Percentiles rank a stretch among this genome's conserved stretches.
phyloP scores from a whole-genome alignment of 2,888 invertebrate species.

The Oasisia sp. region DNA sequence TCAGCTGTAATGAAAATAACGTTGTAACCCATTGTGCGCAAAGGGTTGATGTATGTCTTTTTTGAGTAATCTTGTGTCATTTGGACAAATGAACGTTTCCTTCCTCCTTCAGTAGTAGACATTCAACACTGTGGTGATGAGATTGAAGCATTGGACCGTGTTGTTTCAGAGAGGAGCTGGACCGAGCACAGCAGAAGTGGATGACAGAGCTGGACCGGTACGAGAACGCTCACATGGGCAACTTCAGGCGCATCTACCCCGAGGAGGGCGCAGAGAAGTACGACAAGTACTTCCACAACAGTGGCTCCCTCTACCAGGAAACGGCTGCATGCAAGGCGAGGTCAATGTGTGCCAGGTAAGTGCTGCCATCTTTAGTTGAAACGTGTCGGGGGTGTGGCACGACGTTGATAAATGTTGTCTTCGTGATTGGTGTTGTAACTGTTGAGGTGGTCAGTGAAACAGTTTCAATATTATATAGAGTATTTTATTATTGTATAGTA shows the following conservation, averaged over 20 bases:
- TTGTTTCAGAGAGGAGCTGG: conserved; percentile 61
- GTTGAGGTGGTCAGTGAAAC: neutral
- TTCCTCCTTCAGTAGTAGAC: no score
- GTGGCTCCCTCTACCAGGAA: conserved; percentile 66
- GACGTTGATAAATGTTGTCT: neutral
- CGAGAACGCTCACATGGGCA: conserved; percentile 63
- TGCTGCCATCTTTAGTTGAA: neutral
- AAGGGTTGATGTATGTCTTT: no score
- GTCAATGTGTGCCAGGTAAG: conserved; percentile 63
- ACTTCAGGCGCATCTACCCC: conserved; percentile 66
- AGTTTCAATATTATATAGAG: no score
- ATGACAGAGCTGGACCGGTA: conserved; percentile 60
- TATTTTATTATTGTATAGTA: no score
- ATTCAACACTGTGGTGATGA: no score
- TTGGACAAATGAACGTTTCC: no score
- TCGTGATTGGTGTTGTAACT: neutral
- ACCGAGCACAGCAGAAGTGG: conserved; percentile 62
- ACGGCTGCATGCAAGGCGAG: conserved; percentile 65
- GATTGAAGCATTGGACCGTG: neutral
- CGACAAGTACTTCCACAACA: conserved; percentile 64
- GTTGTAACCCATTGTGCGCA: no score
- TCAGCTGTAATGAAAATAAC: no score
- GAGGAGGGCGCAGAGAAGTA: conserved; percentile 58
- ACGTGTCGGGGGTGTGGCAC: neutral
- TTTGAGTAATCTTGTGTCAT: no score